Base-by-base conservation (phyloP, 2,797 vertebrate species). In the Danio tinwini region DNA sequence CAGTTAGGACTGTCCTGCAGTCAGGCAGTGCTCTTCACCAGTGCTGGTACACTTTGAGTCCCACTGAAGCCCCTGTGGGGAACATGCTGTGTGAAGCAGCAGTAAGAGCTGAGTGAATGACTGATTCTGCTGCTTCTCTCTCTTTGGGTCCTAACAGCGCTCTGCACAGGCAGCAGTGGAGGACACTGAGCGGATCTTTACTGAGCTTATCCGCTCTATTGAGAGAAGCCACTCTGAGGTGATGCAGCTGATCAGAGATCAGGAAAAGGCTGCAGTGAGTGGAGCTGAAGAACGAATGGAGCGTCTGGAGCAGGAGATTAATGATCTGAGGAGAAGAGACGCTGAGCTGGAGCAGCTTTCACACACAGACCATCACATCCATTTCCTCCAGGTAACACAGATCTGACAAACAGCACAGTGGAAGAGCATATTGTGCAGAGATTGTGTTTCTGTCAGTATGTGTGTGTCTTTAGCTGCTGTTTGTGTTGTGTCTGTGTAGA, bases 171-270 rank as follows among this genome's bases (percentile, higher is more conserved):
- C 44, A 49, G 64, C 44, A 21, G 64, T 67, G 64, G 12, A 67
- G 44, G 17, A 67, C 12, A 47, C 42, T 49, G 64, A 67, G 64
- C 67, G 44, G 6, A 67, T 67, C 64, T 67, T 67, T 45, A 49
- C 42, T 45, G 17, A 47, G 7, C 44, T 67, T n/a, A 67, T 67
- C 42, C 17, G 0, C 42, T 67, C 63, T 44, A 45, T 67, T 67
- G 63, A 67, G 17, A 67, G 42, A 21, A 45, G n/a, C 11, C 1
- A 17, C 44, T 67, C 63, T 49, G 63, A 47, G 44, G 40, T 67
- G 63, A 67, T 42, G 12, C 40, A 67, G 17, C 63, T 67, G 63
- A 67, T 67, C 63, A 67, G 63, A 49, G 63, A 29, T 67, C 63
- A 67, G 63, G 19, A 44, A 14, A 67, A 67, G 6, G 0, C 16